Conservation (phyloP, 2,113 vertebrate species). For the Pteronura brasiliensis region DNA sequence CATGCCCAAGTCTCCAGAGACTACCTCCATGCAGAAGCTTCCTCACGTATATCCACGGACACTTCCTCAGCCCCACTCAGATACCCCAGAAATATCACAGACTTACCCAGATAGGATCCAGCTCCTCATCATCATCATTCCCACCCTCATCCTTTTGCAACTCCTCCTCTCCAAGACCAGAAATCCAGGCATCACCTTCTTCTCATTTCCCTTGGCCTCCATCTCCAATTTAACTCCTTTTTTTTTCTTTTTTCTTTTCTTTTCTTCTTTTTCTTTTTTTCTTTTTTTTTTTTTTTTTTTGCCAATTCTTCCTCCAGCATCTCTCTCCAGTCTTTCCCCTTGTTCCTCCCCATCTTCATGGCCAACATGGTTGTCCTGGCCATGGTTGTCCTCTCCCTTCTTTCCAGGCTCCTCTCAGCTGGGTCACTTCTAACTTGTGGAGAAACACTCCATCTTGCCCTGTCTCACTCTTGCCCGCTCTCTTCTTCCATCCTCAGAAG, state of each 20-base stretch:
- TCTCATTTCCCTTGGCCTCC: background rate
- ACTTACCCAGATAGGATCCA: background rate
- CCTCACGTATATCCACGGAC: rapidly evolving
- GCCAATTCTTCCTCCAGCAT: background rate
- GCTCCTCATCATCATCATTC: background rate
- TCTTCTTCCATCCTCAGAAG: background rate
- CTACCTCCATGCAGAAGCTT: background rate
- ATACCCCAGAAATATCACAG: background rate
- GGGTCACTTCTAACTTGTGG: background rate
- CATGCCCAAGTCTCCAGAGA: background rate
- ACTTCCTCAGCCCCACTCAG: background rate
- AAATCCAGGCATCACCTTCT: background rate
- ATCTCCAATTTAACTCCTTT: background rate
- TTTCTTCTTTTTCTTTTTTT: no score
- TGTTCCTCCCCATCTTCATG: background rate
- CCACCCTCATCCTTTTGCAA: background rate
- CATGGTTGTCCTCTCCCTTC: background rate
- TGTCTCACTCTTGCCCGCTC: background rate
- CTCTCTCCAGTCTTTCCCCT: background rate
- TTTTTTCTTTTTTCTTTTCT: background rate
- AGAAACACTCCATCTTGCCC: background rate
- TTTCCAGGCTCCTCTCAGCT: background rate
- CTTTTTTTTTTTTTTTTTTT: background rate
- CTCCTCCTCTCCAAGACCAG: background rate
- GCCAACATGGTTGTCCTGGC: background rate